Base-by-base conservation (phyloP, 2,888 invertebrate species). In the Mechanitis mazaeus region DNA sequence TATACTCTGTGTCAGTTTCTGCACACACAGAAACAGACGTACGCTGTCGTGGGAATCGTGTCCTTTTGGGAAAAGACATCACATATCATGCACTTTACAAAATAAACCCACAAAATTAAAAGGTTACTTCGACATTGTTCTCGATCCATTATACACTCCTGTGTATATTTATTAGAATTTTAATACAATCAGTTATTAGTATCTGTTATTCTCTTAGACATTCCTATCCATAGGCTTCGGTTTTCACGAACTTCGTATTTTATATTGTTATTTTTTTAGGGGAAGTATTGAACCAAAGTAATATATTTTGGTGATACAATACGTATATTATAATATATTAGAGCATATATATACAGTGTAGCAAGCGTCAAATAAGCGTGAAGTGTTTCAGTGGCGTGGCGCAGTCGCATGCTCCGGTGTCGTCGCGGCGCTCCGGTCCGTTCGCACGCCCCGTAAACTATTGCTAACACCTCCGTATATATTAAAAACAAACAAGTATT, bases 341-440 rank as follows among this genome's bases (percentile, higher is more conserved):
- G 71, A 74, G 71, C 71, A 80, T 76, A 79, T 79, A 20, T 20
- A 83, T 80, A 84, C 77, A 81, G 71, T 69, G 72, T 73, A 70
- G 74, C 72, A 70, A 69, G 68, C 69, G 64, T 67, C 60, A 68
- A 67, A 64, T 68, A 85, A 87, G 86, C 85, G 72, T 79, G 75
- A 78, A 75, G 75, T 77, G 72, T 67, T 62, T 68, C 65, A 63
- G 77, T 74, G 72, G 74, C 73, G 70, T 74, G 75, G 71, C 50
- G 74, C 73, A 75, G 62, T 57, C 60, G 53, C 66, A 66, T 64
- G 68, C 68, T 64, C 59, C 59, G 55, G 56, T 59, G 58, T 58
- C 54, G 61, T 45, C 58, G 58, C 53, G 58, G 54, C 56, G 46
- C 53, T 56, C 59, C 56, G 60, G 56, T 45, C 63, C 63, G 61